Percentiles rank a stretch among this genome's conserved stretches.
Conservation (phyloP, 2,113 vertebrate genomes). For the Phylloscopus trochiloides region DNA sequence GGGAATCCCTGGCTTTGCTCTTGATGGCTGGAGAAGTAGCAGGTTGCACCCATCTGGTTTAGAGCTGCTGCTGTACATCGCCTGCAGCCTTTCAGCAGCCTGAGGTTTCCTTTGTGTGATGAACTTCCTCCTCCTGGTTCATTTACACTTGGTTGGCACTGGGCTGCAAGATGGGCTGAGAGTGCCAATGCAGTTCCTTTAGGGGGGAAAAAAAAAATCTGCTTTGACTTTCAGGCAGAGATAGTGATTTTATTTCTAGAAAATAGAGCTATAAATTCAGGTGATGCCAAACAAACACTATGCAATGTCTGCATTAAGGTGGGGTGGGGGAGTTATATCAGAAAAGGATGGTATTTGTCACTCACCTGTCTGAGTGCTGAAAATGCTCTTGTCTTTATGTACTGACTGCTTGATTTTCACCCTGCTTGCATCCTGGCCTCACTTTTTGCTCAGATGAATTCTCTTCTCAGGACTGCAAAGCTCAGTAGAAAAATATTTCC, state of each 20-base stretch:
- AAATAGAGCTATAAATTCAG: conserved; percentile 25
- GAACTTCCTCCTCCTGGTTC: background rate
- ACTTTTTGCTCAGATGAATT: background rate
- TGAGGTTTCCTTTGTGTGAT: background rate
- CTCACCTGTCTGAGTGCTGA: background rate
- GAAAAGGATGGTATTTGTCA: conserved; percentile 12
- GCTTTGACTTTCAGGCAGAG: background rate
- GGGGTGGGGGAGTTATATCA: background rate
- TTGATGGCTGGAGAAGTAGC: background rate
- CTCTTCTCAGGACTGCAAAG: background rate
- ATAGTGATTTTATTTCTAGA: background rate
- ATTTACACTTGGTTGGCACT: background rate
- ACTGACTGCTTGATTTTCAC: background rate
- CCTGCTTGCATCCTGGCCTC: background rate
- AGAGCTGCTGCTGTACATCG: background rate
- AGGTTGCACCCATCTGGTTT: background rate
- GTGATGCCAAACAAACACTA: background rate
- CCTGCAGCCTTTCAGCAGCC: background rate
- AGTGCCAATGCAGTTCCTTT: background rate
- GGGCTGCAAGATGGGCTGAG: background rate
- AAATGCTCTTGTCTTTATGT: background rate
- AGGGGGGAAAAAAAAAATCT: background rate
- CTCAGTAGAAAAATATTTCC: background rate
- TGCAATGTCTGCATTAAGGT: background rate
- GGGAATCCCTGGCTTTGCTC: background rate